Percentiles rank a stretch among this genome's conserved stretches.
These are phyloP conservation scores for Cyanistes caeruleus DNA, from an alignment of 2,113 vertebrate species.

Conservation along the genomic window DNA sequence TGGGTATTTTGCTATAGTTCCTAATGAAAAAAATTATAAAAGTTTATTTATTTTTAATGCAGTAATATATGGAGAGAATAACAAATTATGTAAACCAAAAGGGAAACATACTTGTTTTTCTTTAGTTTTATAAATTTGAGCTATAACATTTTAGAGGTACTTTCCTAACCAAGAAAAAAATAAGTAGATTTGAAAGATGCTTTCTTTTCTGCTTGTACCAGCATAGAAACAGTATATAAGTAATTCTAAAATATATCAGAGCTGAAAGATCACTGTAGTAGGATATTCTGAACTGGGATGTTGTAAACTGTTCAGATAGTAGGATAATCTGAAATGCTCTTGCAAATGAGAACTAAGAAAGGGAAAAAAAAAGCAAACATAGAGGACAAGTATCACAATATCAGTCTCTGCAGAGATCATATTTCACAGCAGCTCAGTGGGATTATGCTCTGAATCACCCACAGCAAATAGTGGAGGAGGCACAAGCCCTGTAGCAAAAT, in stretches of 20 bases:
- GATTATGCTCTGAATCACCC: not conserved
- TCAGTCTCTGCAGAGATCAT: not conserved
- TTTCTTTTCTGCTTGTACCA: slow-evolving; percentile 66
- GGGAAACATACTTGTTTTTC: slow-evolving; percentile 72
- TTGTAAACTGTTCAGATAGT: not conserved
- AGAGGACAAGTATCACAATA: not conserved
- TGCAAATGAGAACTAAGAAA: not conserved
- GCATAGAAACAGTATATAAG: slow-evolving; percentile 32
- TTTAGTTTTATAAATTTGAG: slow-evolving; percentile 80
- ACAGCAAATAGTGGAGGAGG: slow-evolving; percentile 22
- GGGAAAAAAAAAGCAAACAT: not conserved
- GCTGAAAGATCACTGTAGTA: slow-evolving; percentile 32
- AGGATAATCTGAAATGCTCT: not conserved
- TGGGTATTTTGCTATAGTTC: slow-evolving; percentile 82
- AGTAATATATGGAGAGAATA: slow-evolving; percentile 84
- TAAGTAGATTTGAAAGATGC: slow-evolving; percentile 60
- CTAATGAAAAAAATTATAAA: slow-evolving; percentile 75
- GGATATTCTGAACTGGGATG: not conserved
- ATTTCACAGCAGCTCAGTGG: not conserved
- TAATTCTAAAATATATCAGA: slow-evolving; percentile 43
- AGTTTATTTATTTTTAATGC: slow-evolving; percentile 86
- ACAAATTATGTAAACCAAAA: slow-evolving; percentile 78
- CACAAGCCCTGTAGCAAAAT: slow-evolving; percentile 80
- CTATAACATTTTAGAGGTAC: slow-evolving; percentile 74
- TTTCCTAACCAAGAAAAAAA: slow-evolving; percentile 8